phyloP scores from a whole-genome alignment of 2,113 vertebrate species.

The Anolis carolinensis region DNA sequence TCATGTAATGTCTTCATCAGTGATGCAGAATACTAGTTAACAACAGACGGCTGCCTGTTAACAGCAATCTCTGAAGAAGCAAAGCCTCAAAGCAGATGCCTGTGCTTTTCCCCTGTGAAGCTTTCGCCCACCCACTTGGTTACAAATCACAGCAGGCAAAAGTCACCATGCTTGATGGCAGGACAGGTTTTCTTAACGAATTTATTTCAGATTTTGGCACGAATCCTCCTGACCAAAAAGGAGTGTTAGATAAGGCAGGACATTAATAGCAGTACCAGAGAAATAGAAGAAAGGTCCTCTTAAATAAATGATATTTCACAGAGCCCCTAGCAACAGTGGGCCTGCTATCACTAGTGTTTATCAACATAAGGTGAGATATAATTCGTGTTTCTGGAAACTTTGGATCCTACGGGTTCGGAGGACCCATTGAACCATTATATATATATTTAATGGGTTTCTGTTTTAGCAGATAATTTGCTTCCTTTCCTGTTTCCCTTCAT shows the following conservation, averaged over 20 bases:
- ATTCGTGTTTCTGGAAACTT: too few species aligned
- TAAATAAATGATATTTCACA: background rate
- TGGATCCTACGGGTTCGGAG: too few species aligned
- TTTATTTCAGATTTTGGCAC: background rate
- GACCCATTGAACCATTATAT: too few species aligned
- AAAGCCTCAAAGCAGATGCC: slow-evolving; percentile 17
- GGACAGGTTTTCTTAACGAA: background rate
- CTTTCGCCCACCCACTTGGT: background rate
- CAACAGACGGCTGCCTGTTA: background rate
- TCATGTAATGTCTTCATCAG: slow-evolving; percentile 12
- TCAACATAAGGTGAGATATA: too few species aligned
- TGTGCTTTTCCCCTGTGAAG: background rate
- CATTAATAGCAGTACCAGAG: background rate
- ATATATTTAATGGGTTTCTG: background rate
- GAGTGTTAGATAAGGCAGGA: background rate
- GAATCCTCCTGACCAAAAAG: background rate
- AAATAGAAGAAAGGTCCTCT: background rate
- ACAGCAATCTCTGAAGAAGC: background rate
- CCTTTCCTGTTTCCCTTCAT: background rate
- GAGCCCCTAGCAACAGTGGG: background rate
- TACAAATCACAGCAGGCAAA: background rate
- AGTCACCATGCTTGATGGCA: background rate
- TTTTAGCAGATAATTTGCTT: background rate
- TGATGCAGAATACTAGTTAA: background rate
- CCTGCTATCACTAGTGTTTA: too few species aligned